These are phyloP conservation scores for Monomorium pharaonis DNA, from an alignment of 1,140 invertebrate genomes.

Conservation along the genomic window DNA sequence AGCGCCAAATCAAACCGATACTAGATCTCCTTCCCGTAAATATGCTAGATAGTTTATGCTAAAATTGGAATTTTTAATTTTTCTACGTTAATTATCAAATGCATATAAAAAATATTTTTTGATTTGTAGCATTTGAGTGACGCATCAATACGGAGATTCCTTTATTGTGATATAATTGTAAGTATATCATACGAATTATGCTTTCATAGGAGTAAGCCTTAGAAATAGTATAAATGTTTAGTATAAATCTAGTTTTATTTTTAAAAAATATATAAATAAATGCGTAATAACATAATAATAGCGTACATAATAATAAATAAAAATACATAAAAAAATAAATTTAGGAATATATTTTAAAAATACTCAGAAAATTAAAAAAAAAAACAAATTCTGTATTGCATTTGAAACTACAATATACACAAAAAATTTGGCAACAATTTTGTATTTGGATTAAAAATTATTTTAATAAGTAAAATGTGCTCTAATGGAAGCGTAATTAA, in stretches of 20 bases:
- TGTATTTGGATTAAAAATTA: too few relatives aligned
- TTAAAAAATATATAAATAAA: neutral
- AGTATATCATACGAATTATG: constrained; percentile 70
- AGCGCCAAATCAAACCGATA: constrained; percentile 77
- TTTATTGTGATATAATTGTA: constrained; percentile 85
- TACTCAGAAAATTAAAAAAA: too few relatives aligned
- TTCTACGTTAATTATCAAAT: constrained; percentile 25
- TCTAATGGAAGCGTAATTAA: too few relatives aligned
- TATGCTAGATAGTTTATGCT: constrained; percentile 45
- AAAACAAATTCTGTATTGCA: too few relatives aligned
- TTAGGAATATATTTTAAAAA: neutral
- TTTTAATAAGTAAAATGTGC: too few relatives aligned
- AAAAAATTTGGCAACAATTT: too few relatives aligned
- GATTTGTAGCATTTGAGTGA: constrained; percentile 85
- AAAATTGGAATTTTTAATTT: constrained; percentile 4
- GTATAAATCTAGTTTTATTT: neutral
- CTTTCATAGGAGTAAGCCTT: neutral
- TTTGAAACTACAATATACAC: too few relatives aligned
- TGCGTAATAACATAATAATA: too few relatives aligned
- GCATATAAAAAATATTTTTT: constrained; percentile 49
- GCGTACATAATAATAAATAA: too few relatives aligned
- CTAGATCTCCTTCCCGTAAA: constrained; percentile 87
- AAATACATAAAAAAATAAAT: neutral
- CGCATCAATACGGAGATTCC: constrained; percentile 82
- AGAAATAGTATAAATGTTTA: constrained; percentile 1